phyloP scores from a whole-genome alignment of 2,113 vertebrate species.

The Myotis lucifugus region DNA sequence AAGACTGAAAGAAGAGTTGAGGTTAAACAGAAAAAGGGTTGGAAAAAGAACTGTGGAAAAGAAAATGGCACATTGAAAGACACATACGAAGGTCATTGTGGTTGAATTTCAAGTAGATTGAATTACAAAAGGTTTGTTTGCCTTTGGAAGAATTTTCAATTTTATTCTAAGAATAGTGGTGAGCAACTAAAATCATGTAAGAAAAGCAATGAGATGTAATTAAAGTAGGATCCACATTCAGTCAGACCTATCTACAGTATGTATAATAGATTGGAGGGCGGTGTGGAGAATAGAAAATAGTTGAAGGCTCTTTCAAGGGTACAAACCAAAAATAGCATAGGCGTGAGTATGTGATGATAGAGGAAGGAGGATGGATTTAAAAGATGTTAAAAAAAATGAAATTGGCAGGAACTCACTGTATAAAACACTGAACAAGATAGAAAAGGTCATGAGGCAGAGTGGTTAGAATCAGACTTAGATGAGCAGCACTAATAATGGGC shows the following conservation, averaged over 20 bases:
- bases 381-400: not conserved
- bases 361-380: not conserved
- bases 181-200: not conserved
- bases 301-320: not conserved
- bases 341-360: not conserved
- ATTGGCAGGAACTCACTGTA: not conserved
- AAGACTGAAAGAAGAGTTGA: not conserved
- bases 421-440: not conserved
- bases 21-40: not conserved
- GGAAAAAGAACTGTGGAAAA: not conserved
- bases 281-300: not conserved
- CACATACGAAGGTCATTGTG: not conserved
- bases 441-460: not conserved
- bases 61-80: not conserved
- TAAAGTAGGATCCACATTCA: not conserved
- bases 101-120: not conserved
- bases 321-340: not conserved
- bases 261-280: not conserved
- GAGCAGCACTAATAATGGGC: not conserved
- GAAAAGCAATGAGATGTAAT: conserved; percentile 9
- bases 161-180: conserved; percentile 29
- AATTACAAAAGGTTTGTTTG: not conserved
- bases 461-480: not conserved
- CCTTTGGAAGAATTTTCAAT: conserved; percentile 17
- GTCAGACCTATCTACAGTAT: not conserved